A percentile compares a stretch with the other conserved stretches of the same genome.
Conservation (phyloP, 2,113 vertebrate species). For the Calyptomena viridis region DNA sequence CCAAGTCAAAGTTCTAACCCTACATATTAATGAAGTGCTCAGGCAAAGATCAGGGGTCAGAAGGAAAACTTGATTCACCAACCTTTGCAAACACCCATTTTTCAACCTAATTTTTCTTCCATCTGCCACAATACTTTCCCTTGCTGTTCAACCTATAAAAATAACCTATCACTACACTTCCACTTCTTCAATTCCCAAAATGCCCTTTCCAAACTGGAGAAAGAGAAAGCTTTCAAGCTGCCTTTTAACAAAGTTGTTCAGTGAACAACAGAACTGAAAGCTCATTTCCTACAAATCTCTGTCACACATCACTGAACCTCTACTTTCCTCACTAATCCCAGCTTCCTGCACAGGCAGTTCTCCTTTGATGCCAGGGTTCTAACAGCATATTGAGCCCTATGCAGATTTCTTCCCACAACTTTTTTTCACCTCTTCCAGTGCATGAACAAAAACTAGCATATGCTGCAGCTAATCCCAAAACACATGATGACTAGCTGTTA, state of each 20-base stretch:
- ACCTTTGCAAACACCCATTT: not conserved
- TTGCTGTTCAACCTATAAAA: not conserved
- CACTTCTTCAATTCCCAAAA: not conserved
- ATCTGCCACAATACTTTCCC: not conserved
- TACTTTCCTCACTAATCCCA: not conserved
- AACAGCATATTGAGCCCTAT: not conserved
- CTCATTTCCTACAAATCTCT: not conserved
- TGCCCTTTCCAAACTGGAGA: not conserved
- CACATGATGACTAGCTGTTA: not conserved
- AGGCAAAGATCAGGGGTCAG: not conserved
- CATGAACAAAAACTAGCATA: not conserved
- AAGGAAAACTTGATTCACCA: not conserved
- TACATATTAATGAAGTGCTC: not conserved
- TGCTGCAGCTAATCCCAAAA: not conserved
- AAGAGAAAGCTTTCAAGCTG: not conserved
- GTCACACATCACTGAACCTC: not conserved
- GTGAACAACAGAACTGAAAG: not conserved
- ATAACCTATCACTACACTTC: not conserved
- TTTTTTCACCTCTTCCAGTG: not conserved
- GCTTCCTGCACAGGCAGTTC: not conserved
- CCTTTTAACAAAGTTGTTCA: constrained; percentile 1
- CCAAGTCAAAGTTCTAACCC: not conserved
- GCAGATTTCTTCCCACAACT: not conserved
- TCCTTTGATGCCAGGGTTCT: not conserved
- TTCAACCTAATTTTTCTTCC: not conserved